A percentile compares a stretch with the other conserved stretches of the same genome.
Evolutionary conservation across 2,797 vertebrate species (phyloP).

Genomic region (Tangara arthus): DNA sequence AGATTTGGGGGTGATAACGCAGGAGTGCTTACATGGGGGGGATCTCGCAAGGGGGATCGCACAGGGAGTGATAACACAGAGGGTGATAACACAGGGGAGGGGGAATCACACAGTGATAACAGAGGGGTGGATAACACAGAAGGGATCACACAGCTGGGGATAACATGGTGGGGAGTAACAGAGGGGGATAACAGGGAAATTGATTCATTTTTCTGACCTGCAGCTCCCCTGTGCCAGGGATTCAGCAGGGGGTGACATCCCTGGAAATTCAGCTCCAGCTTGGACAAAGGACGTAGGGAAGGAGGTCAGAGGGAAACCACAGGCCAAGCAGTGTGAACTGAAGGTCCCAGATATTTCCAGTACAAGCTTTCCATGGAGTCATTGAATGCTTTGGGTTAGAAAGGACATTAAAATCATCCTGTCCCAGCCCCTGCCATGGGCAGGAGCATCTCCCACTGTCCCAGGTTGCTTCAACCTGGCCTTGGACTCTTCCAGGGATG

Average conservation of each 20-base stretch:
- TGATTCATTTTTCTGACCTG: not conserved
- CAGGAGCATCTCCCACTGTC: too few species aligned
- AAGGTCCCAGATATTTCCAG: not conserved
- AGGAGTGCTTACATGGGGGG: too few species aligned
- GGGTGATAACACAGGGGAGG: too few species aligned
- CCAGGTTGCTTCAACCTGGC: not conserved
- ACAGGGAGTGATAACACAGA: too few species aligned
- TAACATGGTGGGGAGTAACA: not conserved
- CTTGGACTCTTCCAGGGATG: not conserved
- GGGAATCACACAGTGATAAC: too few species aligned
- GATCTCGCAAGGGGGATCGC: too few species aligned
- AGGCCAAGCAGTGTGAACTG: not conserved
- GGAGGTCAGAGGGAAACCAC: not conserved
- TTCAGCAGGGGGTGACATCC: not conserved
- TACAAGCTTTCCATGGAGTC: not conserved
- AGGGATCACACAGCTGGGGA: not conserved
- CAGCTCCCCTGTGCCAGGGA: not conserved
- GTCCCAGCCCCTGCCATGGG: not conserved
- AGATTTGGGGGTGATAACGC: not conserved
- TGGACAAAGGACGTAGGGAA: not conserved
- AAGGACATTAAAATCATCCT: not conserved
- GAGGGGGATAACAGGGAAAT: not conserved
- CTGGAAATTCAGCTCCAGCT: not conserved
- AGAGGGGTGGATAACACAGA: too few species aligned
- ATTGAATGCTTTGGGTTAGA: not conserved